phyloP scores from a whole-genome alignment of 2,113 vertebrate species.

The Marcusenius ussheri region DNA sequence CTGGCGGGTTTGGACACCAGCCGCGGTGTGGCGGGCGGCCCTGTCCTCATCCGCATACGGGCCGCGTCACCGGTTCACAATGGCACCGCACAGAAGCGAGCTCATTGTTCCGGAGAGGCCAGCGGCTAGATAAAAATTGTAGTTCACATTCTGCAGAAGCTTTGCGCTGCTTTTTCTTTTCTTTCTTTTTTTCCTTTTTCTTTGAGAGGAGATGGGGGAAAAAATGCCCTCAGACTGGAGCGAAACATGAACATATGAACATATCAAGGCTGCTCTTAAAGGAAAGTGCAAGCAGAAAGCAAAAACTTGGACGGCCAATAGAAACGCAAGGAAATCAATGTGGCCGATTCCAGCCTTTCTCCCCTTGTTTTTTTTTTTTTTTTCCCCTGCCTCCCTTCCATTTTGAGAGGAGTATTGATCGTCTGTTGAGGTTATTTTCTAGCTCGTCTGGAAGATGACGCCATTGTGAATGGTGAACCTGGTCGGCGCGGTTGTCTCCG shows the following conservation, averaged over 20 bases:
- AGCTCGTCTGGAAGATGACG: neutral
- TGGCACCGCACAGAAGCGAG: neutral
- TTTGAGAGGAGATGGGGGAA: neutral
- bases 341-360: neutral
- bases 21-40: neutral
- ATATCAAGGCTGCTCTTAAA: neutral
- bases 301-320: neutral
- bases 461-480: neutral
- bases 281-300: neutral
- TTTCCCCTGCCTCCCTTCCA: neutral
- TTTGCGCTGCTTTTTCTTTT: neutral
- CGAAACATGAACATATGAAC: neutral
- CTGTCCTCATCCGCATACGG: neutral
- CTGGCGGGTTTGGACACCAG: neutral
- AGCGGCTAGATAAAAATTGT: neutral
- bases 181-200: neutral
- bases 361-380: neutral
- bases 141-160: neutral
- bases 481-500: neutral
- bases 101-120: constrained; percentile 10
- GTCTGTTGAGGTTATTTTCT: neutral
- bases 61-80: neutral
- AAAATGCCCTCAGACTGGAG: neutral
- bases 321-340: neutral
- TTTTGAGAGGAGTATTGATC: neutral